A percentile compares a stretch with the other conserved stretches of the same genome.
These are phyloP conservation scores for Typhlichthys subterraneus DNA, from an alignment of 2,797 vertebrate genomes.

Conservation along the genomic window DNA sequence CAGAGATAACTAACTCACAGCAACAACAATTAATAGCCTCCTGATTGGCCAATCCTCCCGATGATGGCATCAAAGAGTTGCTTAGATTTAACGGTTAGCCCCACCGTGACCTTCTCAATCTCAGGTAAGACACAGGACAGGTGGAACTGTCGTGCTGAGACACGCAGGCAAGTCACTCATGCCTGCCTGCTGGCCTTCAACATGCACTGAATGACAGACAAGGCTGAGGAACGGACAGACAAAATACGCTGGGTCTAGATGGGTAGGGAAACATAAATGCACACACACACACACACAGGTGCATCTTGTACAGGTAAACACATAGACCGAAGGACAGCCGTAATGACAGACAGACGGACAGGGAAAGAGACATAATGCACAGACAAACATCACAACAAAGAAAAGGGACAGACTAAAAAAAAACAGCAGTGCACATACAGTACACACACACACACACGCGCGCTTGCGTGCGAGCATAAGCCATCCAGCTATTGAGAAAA, in stretches of 20 bases:
- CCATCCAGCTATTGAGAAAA: constrained; percentile 9
- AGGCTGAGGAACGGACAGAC: not conserved
- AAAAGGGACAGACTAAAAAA: not conserved
- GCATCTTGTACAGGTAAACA: not conserved
- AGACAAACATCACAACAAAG: not conserved
- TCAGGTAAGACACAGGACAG: constrained; percentile 7
- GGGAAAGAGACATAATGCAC: constrained; percentile 6
- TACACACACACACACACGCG: constrained; percentile 9
- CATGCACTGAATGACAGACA: not conserved
- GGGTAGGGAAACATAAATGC: too few relatives aligned
- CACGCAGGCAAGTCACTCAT: constrained; percentile 41
- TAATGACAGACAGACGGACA: constrained; percentile 16
- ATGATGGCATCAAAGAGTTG: not conserved
- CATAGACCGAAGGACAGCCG: constrained; percentile 1
- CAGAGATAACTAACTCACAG: not conserved
- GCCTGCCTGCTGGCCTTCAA: constrained; percentile 20
- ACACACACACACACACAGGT: not conserved
- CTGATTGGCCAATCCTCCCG: not conserved
- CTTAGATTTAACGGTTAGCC: not conserved
- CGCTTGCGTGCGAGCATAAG: not conserved
- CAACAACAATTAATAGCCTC: not conserved
- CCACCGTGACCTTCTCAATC: constrained; percentile 7
- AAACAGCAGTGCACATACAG: too few relatives aligned
- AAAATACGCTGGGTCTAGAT: not conserved
- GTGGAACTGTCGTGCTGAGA: constrained; percentile 41